Percentiles rank a stretch among this genome's conserved stretches.
Evolutionary conservation across 1,140 invertebrate species (phyloP).

Genomic region (Oppia nitens): DNA sequence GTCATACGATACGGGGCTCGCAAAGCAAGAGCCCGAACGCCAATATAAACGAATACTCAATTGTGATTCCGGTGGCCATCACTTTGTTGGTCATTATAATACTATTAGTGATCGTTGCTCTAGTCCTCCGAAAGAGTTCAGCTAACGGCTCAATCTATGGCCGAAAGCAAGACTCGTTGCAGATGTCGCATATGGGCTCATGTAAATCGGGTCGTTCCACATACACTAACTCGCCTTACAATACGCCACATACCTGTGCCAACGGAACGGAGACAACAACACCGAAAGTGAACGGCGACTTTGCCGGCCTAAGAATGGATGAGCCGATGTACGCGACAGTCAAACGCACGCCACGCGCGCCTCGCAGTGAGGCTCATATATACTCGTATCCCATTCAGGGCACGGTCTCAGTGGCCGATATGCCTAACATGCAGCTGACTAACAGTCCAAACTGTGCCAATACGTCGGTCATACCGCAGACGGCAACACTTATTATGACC

Average conservation of each 20-base stretch:
- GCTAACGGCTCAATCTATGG: background rate
- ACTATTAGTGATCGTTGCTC: background rate
- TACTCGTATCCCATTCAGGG: slow-evolving; percentile 16
- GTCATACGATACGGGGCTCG: background rate
- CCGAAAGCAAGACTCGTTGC: background rate
- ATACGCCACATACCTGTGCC: background rate
- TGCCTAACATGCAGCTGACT: background rate
- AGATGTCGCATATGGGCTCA: background rate
- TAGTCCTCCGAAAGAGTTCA: background rate
- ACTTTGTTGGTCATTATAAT: background rate
- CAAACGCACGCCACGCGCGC: slow-evolving; percentile 19
- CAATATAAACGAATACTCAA: background rate
- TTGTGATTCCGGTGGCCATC: background rate
- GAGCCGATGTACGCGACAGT: slow-evolving; percentile 22
- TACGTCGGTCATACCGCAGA: background rate
- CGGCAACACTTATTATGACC: background rate
- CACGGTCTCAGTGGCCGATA: background rate
- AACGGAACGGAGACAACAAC: background rate
- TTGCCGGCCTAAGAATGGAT: background rate
- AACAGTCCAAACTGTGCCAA: background rate
- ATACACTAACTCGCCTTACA: background rate
- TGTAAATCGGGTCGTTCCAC: background rate
- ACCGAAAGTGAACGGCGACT: background rate
- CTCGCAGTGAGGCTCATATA: slow-evolving; percentile 19
- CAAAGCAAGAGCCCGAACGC: background rate